Evolutionary conservation across 2,888 invertebrate genomes (phyloP), one percentile per base, ranked within the genome.

Genomic region (Metacarcinus magister): DNA sequence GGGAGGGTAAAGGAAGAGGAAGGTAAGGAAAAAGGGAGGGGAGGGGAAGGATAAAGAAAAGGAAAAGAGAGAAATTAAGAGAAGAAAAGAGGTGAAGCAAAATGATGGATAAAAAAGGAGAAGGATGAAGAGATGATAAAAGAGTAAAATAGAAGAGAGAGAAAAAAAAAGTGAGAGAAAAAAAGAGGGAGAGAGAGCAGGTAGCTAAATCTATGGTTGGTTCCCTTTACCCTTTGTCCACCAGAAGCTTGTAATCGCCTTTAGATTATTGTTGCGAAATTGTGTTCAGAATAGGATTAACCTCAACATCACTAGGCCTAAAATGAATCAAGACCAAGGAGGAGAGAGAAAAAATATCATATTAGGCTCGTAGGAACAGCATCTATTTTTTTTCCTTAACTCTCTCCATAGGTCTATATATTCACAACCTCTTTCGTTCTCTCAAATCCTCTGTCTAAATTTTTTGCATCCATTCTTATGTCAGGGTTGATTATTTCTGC

Each of bases 71-170:
- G 60, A 23, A 60, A 60, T 7, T 13, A 60, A 16, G 60, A 60
- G 60, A 60, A 60, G 2, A 60, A 19, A 4, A 75, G 75, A 28
- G 75, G 28, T 54, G 54, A 54, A 54, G 13, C 7, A 13, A 54
- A 54, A 54, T 54, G 54, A 54, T 54, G 13, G 75, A 2, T n/a
- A 75, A 28, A 75, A 28, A 75, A 28, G 28, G 75, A 75, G 75
- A 75, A 19, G 10, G 75, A 75, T n/a, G 28, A 28, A 75, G 75
- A 82, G 82, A 82, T 28, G 32, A 32, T 32, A 32, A 82, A 32
- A 82, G 82, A 82, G 82, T 32, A 32, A 82, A 32, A 82, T 28
- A 82, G 82, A 82, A 82, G 82, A 82, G 82, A 82, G 82, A 82
- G 82, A 82, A 32, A 82, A 32, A 32, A 13, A 82, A 13, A 82